Conservation (phyloP, 2,888 invertebrate species). For the Camptogramma bilineatum region DNA sequence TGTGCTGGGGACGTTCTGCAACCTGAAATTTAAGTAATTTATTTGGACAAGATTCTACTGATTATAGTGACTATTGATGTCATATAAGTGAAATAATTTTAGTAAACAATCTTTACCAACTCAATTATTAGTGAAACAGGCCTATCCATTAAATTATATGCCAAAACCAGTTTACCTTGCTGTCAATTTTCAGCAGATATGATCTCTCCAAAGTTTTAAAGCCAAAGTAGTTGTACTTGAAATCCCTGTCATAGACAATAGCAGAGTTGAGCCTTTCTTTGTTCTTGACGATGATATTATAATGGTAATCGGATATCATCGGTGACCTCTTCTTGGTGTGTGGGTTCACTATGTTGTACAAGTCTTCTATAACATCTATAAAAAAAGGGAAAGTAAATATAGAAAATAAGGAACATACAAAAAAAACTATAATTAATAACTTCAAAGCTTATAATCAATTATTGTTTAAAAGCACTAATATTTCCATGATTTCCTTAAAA, state of each 20-base stretch:
- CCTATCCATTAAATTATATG: no score
- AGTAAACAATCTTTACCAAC: no score
- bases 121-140: no score
- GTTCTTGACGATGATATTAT: slow-evolving; percentile 93
- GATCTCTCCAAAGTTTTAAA: slow-evolving; percentile 99
- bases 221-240: slow-evolving; percentile 99
- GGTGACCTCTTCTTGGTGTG: slow-evolving; percentile 90
- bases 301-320: slow-evolving; percentile 94
- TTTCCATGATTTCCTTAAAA: no score
- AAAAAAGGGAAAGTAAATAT: slow-evolving; percentile 22
- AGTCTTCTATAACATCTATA: slow-evolving; percentile 95
- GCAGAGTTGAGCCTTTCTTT: slow-evolving; percentile 96
- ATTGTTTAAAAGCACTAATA: no score
- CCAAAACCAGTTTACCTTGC: slow-evolving; percentile 82
- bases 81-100: no score
- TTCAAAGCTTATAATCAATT: no score
- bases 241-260: slow-evolving; percentile 98
- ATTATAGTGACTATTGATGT: neutral
- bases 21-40: slow-evolving; percentile 75
- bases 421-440: no score
- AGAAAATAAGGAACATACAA: no score
- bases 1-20: slow-evolving; percentile 98
- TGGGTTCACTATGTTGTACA: slow-evolving; percentile 91
- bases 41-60: neutral
- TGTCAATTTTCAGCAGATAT: slow-evolving; percentile 95